A percentile compares a stretch with the other conserved stretches of the same genome.
phyloP scores from a whole-genome alignment of 2,888 invertebrate genomes.

The Epirrhoe alternata region DNA sequence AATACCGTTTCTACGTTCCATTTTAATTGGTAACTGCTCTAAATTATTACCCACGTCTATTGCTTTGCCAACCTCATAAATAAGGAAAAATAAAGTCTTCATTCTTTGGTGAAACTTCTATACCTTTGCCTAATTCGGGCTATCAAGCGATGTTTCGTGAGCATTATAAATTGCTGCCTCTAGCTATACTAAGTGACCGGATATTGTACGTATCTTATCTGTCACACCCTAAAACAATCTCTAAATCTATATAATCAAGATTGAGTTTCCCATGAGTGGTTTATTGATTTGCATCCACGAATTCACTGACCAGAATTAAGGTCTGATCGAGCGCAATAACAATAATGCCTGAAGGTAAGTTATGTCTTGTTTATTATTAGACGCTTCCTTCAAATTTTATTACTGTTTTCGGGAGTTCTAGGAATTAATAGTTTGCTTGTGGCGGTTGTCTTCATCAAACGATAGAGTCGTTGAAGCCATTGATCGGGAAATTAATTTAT shows the following conservation, averaged over 20 bases:
- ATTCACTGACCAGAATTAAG: conserved; percentile 81
- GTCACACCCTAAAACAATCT: conserved; percentile 38
- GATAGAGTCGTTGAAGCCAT: conserved; percentile 19
- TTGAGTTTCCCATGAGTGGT: conserved; percentile 38
- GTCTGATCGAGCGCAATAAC: conserved; percentile 77
- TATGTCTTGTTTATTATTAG: conserved; percentile 67
- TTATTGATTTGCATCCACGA: conserved; percentile 73
- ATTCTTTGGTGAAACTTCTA: conserved; percentile 67
- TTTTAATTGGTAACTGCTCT: conserved; percentile 38
- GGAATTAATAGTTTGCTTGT: conserved; percentile 38
- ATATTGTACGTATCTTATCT: conserved; percentile 61
- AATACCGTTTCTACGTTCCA: conserved; percentile 36
- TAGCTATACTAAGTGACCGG: conserved; percentile 75
- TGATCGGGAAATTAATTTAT: not conserved
- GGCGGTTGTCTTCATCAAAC: conserved; percentile 26
- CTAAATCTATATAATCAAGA: conserved; percentile 37
- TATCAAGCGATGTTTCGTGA: conserved; percentile 72
- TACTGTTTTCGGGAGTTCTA: conserved; percentile 45
- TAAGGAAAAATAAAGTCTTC: conserved; percentile 65
- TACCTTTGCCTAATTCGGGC: conserved; percentile 74
- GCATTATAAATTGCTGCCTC: conserved; percentile 79
- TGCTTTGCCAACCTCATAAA: conserved; percentile 45
- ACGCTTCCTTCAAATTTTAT: conserved; percentile 65
- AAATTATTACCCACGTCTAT: conserved; percentile 46
- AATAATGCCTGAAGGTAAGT: conserved; percentile 66